A percentile compares a stretch with the other conserved stretches of the same genome.
Conservation (phyloP, 92 coral and sea anemone species). For the Plumapathes pennacea region DNA sequence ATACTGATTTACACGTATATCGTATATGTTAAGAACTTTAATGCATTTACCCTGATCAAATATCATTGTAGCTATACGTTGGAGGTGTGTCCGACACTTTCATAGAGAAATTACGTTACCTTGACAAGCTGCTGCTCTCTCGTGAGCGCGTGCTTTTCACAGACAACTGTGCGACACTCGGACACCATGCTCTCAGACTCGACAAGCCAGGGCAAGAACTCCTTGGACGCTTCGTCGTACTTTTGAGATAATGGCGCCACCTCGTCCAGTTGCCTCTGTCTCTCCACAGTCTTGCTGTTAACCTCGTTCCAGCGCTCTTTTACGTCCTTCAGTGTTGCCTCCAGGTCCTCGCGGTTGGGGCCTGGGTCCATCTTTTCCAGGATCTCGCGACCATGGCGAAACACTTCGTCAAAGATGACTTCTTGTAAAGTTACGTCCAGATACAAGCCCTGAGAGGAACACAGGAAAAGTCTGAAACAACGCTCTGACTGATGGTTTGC, state of each 20-base stretch:
- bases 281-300: constrained; percentile 55
- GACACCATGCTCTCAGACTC: constrained; percentile 82
- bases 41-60: too few species aligned
- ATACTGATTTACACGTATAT: too few species aligned
- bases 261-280: constrained; percentile 84
- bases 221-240: constrained; percentile 73
- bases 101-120: too few species aligned
- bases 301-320: constrained; percentile 76
- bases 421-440: constrained; percentile 79
- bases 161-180: constrained; percentile 67
- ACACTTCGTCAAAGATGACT: constrained; percentile 72
- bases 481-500: background rate
- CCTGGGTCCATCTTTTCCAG: constrained; percentile 76
- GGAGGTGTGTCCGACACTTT: too few species aligned
- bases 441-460: constrained; percentile 60
- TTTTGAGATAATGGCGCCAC: constrained; percentile 82
- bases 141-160: constrained; percentile 83
- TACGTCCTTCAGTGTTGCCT: constrained; percentile 52
- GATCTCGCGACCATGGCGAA: constrained; percentile 74
- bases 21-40: too few species aligned
- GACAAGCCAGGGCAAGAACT: constrained; percentile 65
- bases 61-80: too few species aligned
- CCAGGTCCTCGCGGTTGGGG: constrained; percentile 62
- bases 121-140: constrained; percentile 78
- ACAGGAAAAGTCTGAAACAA: background rate